phyloP scores from a whole-genome alignment of 2,113 vertebrate genomes.

The Mesembrinibis cayennensis region DNA sequence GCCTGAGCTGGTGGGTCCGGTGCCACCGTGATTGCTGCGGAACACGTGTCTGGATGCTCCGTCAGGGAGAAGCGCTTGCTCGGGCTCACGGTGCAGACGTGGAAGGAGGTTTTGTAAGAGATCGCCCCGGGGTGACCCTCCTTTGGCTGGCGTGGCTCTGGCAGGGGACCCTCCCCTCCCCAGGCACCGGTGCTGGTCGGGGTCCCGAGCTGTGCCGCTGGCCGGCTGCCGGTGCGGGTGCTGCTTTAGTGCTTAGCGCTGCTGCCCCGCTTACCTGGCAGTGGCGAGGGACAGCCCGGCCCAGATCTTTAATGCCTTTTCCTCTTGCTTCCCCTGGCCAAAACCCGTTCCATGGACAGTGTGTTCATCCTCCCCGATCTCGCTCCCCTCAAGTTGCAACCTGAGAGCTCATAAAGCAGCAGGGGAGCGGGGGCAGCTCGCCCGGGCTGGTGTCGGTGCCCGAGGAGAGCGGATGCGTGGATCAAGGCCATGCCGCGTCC shows the following conservation, averaged over 20 bases:
- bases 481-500: not conserved
- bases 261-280: not conserved
- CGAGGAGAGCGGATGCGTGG: rapidly evolving
- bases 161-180: not conserved
- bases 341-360: not conserved
- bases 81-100: not conserved
- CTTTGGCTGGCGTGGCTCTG: not conserved
- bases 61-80: not conserved
- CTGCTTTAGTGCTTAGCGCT: not conserved
- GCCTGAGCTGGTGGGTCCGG: rapidly evolving
- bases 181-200: not conserved
- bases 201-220: not conserved
- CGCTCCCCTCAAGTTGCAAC: not conserved
- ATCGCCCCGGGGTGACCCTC: not conserved
- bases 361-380: rapidly evolving
- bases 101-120: not conserved
- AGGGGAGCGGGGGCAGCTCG: rapidly evolving
- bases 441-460: not conserved
- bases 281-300: not conserved
- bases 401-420: not conserved
- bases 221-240: rapidly evolving
- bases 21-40: not conserved
- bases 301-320: not conserved
- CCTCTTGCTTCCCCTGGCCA: not conserved
- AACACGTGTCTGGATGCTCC: not conserved